A percentile compares a stretch with the other conserved stretches of the same genome.
Conservation (phyloP, 2,888 invertebrate genomes). For the Graphium colonna region DNA sequence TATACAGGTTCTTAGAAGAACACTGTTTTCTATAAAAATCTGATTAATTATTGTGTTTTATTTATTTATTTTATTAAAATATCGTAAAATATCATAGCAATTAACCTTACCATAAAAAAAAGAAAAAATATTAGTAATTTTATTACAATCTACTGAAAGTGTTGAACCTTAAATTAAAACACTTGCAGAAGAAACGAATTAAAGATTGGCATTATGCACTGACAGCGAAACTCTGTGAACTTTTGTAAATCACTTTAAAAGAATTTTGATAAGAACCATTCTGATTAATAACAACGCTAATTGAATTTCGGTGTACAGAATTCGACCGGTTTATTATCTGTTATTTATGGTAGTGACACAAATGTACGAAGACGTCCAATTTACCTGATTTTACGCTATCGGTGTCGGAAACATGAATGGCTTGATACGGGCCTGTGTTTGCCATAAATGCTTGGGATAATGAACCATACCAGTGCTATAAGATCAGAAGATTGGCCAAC, state of each 20-base stretch:
- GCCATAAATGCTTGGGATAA: conserved; percentile 7
- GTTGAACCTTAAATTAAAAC: background rate
- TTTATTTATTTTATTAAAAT: too few species aligned
- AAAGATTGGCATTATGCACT: background rate
- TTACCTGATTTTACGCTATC: conserved; percentile 5
- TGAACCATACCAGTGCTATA: background rate
- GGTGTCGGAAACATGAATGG: background rate
- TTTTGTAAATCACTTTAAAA: conserved; percentile 4
- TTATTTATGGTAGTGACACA: conserved; percentile 5
- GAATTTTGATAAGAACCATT: conserved; percentile 2
- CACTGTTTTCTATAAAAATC: too few species aligned
- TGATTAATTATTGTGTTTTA: too few species aligned
- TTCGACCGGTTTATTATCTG: conserved; percentile 3
- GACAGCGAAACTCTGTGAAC: too few species aligned
- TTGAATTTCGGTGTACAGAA: conserved; percentile 14
- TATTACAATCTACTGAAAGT: too few species aligned
- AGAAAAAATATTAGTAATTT: too few species aligned
- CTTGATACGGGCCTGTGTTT: conserved; percentile 1
- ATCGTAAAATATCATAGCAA: too few species aligned
- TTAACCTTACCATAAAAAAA: too few species aligned
- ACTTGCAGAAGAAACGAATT: background rate
- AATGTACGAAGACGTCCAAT: conserved; percentile 7
- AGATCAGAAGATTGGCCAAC: background rate
- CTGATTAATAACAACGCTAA: conserved; percentile 16
- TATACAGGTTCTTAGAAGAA: too few species aligned